Conservation (phyloP, 1,140 invertebrate genomes). For the Bradynema listronoti region DNA sequence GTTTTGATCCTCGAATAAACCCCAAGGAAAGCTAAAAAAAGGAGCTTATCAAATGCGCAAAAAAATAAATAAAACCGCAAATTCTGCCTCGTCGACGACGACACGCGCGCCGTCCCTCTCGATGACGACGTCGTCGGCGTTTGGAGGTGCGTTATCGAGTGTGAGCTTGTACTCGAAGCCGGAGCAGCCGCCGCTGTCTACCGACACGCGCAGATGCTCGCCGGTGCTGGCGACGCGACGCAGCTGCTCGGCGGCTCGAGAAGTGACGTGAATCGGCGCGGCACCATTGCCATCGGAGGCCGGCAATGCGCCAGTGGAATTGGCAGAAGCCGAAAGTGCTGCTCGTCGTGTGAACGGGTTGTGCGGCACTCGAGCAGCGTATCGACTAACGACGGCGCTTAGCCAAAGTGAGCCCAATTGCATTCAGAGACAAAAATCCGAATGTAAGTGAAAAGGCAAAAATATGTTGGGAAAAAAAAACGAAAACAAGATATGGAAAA, state of each 20-base stretch:
- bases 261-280: neutral
- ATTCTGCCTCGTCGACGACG: slow-evolving; percentile 74
- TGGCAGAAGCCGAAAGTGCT: too few species aligned
- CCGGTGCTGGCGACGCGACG: slow-evolving; percentile 56
- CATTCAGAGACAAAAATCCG: too few species aligned
- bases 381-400: too few species aligned
- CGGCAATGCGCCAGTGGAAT: neutral
- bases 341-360: too few species aligned
- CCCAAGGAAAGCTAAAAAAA: slow-evolving; percentile 59
- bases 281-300: neutral
- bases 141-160: slow-evolving; percentile 65
- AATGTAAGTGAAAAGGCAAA: too few species aligned
- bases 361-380: too few species aligned
- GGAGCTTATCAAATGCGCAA: slow-evolving; percentile 10
- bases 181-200: slow-evolving; percentile 96
- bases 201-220: slow-evolving; percentile 68
- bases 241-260: slow-evolving; percentile 6
- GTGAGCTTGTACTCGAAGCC: slow-evolving; percentile 94
- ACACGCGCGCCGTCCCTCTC: slow-evolving; percentile 77
- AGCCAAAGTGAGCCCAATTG: too few species aligned
- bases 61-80: slow-evolving; percentile 66
- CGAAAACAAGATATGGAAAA: too few species aligned
- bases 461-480: too few species aligned
- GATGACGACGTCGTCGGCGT: slow-evolving; percentile 81
- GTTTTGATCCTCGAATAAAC: slow-evolving; percentile 66